Evolutionary conservation across 2,888 invertebrate species (phyloP), one percentile per base, ranked within the genome.

Genomic region (Geophilus truncorum): DNA sequence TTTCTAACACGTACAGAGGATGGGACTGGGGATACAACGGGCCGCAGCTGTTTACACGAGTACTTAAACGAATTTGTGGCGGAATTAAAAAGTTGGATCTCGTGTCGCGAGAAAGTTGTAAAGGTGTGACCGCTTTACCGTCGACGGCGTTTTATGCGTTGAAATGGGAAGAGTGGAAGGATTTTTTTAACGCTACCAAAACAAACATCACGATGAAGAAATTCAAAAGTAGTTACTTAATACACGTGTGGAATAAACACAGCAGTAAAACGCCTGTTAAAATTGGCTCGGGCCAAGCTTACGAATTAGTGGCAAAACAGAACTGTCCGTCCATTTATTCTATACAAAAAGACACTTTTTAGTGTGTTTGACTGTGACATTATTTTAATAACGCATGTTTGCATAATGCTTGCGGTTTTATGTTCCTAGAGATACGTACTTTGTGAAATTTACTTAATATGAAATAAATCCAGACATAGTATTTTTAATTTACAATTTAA

Each of bases 71-170:
- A 9, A 70, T 57, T 40, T 84, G 83, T 81, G 81, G 81, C 45
- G 78, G 40, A 9, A 70, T 30, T 3, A 25, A 78, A 3, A 45
- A 76, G 21, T 81, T 82, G 12, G 70, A 79, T 10, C 70, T 79
- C 34, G 90, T 92, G 90, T 87, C 89, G 5, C 85, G 86, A 0
- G 86, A 88, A 18, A 88, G 89, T 28, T 92, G 92, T 83, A 85
- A 87, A 28, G 91, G 92, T 3, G 92, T 93, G 84, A 89, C 88
- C 81, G 91, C 93, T 0, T 91, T 90, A 83, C 89, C 91, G 0
- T 90, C 90, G 0, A 88, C 90, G 15, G 87, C 89, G 12, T 93
- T 93, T 85, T 93, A 93, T 85, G 82, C 84, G 23, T 79, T 84
- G 25, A 81, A 70, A 3, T 92, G 91, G 89, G 85, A 86, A 81